These are phyloP conservation scores for Hermetia illucens DNA, from an alignment of 1,140 invertebrate genomes.

Conservation along the genomic window DNA sequence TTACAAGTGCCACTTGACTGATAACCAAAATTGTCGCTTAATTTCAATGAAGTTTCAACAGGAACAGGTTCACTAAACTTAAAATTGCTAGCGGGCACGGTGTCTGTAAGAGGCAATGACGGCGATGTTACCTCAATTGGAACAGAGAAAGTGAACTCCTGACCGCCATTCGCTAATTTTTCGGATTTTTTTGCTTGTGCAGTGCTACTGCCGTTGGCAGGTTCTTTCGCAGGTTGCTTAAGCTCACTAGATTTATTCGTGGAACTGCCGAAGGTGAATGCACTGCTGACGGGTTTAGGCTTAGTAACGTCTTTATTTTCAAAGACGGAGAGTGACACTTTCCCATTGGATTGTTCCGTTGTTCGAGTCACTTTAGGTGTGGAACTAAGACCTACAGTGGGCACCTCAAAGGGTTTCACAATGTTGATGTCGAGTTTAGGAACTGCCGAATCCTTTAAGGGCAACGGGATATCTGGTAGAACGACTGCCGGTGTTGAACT, in stretches of 20 bases:
- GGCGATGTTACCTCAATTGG: neutral
- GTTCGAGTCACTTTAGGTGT: neutral
- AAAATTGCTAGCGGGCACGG: neutral
- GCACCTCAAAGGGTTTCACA: conserved; percentile 22
- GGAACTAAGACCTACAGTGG: neutral
- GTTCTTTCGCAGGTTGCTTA: too few relatives aligned
- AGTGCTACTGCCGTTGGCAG: neutral
- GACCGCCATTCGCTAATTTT: neutral
- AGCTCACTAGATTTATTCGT: neutral
- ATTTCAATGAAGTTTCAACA: neutral
- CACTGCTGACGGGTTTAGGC: neutral
- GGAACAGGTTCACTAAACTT: neutral
- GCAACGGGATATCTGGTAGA: conserved; percentile 41
- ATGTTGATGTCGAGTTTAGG: conserved; percentile 42
- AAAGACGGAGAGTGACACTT: conserved; percentile 11
- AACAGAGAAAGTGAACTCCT: neutral
- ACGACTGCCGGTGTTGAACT: conserved; percentile 34
- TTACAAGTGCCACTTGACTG: neutral
- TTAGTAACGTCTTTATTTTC: neutral
- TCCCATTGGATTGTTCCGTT: neutral
- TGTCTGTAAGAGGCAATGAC: neutral
- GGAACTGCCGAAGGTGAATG: neutral
- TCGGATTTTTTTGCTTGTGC: neutral
- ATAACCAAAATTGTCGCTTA: neutral
- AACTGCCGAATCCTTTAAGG: conserved; percentile 40